A percentile compares a stretch with the other conserved stretches of the same genome.
These are phyloP conservation scores for Dicycla oo DNA, from an alignment of 2,888 invertebrate species.

Conservation along the genomic window DNA sequence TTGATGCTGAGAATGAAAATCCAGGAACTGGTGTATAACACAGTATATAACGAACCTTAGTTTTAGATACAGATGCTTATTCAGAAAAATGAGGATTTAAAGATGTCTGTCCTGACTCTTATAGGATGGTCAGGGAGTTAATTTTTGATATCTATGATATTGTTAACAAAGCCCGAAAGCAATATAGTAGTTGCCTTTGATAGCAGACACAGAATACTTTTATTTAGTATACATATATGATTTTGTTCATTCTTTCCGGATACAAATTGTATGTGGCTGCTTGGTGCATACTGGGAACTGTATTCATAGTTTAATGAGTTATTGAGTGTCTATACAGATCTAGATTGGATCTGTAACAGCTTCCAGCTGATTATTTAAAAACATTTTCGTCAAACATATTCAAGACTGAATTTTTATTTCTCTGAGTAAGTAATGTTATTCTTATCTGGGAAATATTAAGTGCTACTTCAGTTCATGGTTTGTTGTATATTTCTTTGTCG, in stretches of 20 bases:
- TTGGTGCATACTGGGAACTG: background rate
- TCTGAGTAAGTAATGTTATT: conserved; percentile 29
- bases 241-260: too few species aligned
- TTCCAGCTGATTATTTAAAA: background rate
- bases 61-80: conserved; percentile 20
- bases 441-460: conserved; percentile 14
- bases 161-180: background rate
- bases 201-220: background rate
- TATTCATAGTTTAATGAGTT: background rate
- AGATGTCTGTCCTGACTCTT: background rate
- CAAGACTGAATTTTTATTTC: conserved; percentile 21
- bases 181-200: conserved; percentile 4
- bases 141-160: conserved; percentile 1
- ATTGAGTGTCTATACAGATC: background rate
- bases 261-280: background rate
- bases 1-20: conserved; percentile 88
- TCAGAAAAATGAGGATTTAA: conserved; percentile 25
- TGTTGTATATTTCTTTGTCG: conserved; percentile 31
- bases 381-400: background rate
- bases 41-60: conserved; percentile 84
- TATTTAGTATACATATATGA: too few species aligned
- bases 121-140: background rate
- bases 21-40: conserved; percentile 87
- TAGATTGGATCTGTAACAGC: background rate
- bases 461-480: conserved; percentile 17